These are phyloP conservation scores for Limanda limanda DNA, from an alignment of 2,113 vertebrate species.

Conservation along the genomic window DNA sequence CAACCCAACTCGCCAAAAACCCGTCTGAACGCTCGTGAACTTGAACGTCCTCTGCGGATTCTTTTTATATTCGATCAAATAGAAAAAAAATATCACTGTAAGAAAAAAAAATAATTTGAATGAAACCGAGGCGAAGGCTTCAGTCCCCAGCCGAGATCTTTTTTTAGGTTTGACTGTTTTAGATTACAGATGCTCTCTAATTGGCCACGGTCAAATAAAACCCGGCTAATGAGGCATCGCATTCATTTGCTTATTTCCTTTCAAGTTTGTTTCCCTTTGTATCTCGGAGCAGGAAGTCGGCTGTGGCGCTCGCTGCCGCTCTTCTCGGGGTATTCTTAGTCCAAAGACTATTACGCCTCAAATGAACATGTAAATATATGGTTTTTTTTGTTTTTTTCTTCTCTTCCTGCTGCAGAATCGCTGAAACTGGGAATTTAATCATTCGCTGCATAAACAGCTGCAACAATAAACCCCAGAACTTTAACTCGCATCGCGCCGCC, in stretches of 20 bases:
- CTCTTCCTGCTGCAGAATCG: slow-evolving; percentile 21
- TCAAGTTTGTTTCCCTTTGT: slow-evolving; percentile 78
- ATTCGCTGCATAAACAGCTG: slow-evolving; percentile 39
- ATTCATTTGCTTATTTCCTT: slow-evolving; percentile 79
- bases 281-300: slow-evolving; percentile 71
- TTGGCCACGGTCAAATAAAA: slow-evolving; percentile 80
- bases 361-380: slow-evolving; percentile 61
- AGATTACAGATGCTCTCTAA: slow-evolving; percentile 82
- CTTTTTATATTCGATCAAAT: slow-evolving; percentile 60
- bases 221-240: slow-evolving; percentile 78
- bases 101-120: slow-evolving; percentile 54
- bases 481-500: slow-evolving; percentile 5
- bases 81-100: slow-evolving; percentile 59
- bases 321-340: slow-evolving; percentile 64
- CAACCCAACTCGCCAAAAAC: neutral
- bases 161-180: slow-evolving; percentile 78
- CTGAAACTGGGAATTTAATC: slow-evolving; percentile 43
- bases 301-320: slow-evolving; percentile 48
- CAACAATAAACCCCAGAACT: slow-evolving; percentile 29
- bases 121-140: slow-evolving; percentile 68
- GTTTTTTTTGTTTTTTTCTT: neutral
- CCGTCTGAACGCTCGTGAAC: slow-evolving; percentile 43
- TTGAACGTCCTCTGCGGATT: slow-evolving; percentile 45
- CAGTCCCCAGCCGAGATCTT: slow-evolving; percentile 51
- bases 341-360: slow-evolving; percentile 54